Base-by-base conservation (phyloP, 2,888 invertebrate genomes). In the Monochamus alternatus region DNA sequence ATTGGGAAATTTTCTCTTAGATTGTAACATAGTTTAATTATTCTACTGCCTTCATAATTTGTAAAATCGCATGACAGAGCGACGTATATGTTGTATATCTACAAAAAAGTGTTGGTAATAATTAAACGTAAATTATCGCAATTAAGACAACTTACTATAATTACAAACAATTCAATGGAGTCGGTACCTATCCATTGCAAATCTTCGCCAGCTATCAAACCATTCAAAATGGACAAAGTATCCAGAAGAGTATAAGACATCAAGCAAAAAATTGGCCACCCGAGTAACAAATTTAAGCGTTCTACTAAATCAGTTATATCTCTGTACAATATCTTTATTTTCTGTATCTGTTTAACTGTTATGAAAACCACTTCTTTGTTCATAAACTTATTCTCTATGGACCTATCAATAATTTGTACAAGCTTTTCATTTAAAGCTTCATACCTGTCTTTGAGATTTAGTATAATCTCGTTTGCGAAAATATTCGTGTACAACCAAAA, bases 1-100 rank as follows among this genome's bases (percentile, higher is more conserved):
- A 74, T 67, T 5, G 75, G 73, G 62, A 76, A 80, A 38, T 74
- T 71, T 52, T 76, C 75, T 59, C 79, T 77, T 22, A 79, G 32
- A 7, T 43, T 43, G 58, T 79, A 77, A 52, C 78, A 75, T 3
- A 44, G 59, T 71, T 83, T 78, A 66, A 78, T 52, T 31, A 77
- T 60, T 47, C 73, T 38, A 67, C 75, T 75, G 72, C 76, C 76
- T 64, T 80, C 75, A 5, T 60, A 43, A 9, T 60, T 31, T 3
- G 74, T 62, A 12, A 44, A 51, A 10, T 80, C 76, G 31, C 77
- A 79, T 4, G 72, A 73, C 5, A 77, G 32, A n/a, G 75, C 73
- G 5, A 76, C 51, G 12, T 32, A 55, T 31, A 76, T 14, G 14
- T 73, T 44, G 32, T 71, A 78, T 7, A 67, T 65, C 79, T 79